These are phyloP conservation scores for Petrocephalus schoutedeni DNA, from an alignment of 2,797 vertebrate species.

Conservation along the genomic window DNA sequence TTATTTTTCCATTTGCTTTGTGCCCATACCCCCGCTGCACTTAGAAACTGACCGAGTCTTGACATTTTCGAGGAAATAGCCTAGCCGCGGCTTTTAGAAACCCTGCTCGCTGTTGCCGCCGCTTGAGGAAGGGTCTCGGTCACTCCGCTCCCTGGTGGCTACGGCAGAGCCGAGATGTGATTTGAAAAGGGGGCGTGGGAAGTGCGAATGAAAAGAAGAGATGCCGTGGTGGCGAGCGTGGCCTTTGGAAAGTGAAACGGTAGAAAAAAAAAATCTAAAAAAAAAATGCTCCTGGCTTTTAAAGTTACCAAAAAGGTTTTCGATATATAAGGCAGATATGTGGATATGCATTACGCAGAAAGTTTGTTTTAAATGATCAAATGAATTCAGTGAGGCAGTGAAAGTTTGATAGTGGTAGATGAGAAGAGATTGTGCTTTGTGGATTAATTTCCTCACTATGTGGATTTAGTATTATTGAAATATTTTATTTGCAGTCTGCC, in stretches of 20 bases:
- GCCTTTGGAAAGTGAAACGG: conserved; percentile 11
- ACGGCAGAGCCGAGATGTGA: conserved; percentile 22
- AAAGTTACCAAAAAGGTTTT: not conserved
- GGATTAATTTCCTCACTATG: not conserved
- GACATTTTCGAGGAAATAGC: conserved; percentile 44
- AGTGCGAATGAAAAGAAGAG: conserved; percentile 23
- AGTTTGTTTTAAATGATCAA: not conserved
- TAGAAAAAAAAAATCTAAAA: not conserved
- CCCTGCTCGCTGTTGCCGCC: not conserved
- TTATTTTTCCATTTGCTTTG: conserved; percentile 16
- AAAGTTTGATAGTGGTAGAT: not conserved
- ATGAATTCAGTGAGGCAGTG: not conserved
- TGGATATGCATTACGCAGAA: not conserved
- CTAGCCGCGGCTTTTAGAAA: conserved; percentile 27
- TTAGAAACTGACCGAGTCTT: conserved; percentile 30
- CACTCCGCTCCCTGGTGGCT: conserved; percentile 32
- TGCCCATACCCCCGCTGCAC: not conserved
- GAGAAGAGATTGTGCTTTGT: not conserved
- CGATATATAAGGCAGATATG: not conserved
- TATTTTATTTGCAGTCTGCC: not conserved
- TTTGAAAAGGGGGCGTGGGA: not conserved
- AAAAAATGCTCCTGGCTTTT: not conserved
- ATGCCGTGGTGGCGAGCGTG: not conserved
- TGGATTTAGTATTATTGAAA: not conserved
- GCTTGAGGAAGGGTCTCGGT: conserved; percentile 33